Conservation (phyloP, 2,797 vertebrate species). For the Peromyscus melanophrys region DNA sequence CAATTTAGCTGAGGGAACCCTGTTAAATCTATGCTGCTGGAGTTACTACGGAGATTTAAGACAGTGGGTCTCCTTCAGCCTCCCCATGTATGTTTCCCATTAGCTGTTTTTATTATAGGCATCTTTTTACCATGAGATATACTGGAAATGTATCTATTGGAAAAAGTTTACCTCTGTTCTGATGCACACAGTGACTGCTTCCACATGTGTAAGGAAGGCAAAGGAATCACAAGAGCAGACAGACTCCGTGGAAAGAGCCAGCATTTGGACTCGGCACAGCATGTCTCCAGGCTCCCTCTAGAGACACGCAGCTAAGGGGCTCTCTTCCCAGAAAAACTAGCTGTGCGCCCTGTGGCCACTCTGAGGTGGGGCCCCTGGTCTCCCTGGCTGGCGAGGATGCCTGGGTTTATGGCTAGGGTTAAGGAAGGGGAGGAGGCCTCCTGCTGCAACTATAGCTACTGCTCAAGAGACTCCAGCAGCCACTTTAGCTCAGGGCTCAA, state of each 20-base stretch:
- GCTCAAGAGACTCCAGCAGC: not conserved
- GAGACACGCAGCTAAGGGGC: not conserved
- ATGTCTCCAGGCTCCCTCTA: not conserved
- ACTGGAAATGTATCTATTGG: not conserved
- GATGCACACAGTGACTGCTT: not conserved
- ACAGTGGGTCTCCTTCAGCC: not conserved
- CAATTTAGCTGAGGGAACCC: not conserved
- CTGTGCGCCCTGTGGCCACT: not conserved
- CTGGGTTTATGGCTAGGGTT: too few species aligned
- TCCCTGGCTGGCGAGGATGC: not conserved
- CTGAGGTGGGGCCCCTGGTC: not conserved
- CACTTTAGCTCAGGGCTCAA: not conserved
- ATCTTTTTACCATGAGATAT: not conserved
- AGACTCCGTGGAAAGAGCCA: not conserved
- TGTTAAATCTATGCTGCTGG: not conserved
- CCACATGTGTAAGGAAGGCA: not conserved
- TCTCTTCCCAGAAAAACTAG: not conserved
- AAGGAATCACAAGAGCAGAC: not conserved
- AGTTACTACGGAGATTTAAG: not conserved
- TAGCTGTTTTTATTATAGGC: not conserved
- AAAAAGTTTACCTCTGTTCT: not conserved
- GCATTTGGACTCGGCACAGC: not conserved
- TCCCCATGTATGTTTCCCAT: not conserved
- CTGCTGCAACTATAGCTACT: too few species aligned
- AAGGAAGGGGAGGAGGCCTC: not conserved